Conservation (phyloP, 2,888 invertebrate genomes). For the Drosophila maculinotata region DNA sequence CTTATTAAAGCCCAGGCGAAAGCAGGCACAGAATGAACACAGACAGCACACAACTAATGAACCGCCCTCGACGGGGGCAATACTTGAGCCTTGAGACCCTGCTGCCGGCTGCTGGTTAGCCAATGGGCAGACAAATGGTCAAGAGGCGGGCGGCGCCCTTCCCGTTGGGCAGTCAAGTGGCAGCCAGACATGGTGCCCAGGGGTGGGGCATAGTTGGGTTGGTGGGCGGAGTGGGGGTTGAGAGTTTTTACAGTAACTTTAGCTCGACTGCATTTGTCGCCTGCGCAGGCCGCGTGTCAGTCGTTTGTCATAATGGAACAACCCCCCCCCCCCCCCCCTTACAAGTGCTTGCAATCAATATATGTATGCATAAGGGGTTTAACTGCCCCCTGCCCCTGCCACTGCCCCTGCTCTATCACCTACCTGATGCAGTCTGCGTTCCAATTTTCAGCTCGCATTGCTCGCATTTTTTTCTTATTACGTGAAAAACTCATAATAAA, state of each 20-base stretch:
- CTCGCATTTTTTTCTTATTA: slow-evolving; percentile 72
- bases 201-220: neutral
- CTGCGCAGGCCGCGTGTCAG: slow-evolving; percentile 77
- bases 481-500: slow-evolving; percentile 75
- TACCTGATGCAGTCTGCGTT: slow-evolving; percentile 61
- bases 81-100: slow-evolving; percentile 1
- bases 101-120: slow-evolving; percentile 27
- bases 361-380: slow-evolving; percentile 19
- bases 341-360: slow-evolving; percentile 66
- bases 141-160: slow-evolving; percentile 20
- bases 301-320: slow-evolving; percentile 69
- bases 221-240: neutral
- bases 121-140: slow-evolving; percentile 73
- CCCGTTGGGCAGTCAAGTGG: slow-evolving; percentile 46
- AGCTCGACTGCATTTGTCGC: slow-evolving; percentile 70
- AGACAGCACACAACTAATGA: slow-evolving; percentile 57
- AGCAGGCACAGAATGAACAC: slow-evolving; percentile 23
- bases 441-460: slow-evolving; percentile 71
- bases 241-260: slow-evolving; percentile 30
- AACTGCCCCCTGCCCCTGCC: slow-evolving; percentile 1
- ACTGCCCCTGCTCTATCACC: slow-evolving; percentile 36
- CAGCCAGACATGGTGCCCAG: slow-evolving; percentile 16
- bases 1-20: slow-evolving; percentile 67
- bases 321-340: neutral
- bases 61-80: slow-evolving; percentile 48